Base-by-base conservation (phyloP, 1,140 invertebrate genomes). In the Hylyphantes graminicola region DNA sequence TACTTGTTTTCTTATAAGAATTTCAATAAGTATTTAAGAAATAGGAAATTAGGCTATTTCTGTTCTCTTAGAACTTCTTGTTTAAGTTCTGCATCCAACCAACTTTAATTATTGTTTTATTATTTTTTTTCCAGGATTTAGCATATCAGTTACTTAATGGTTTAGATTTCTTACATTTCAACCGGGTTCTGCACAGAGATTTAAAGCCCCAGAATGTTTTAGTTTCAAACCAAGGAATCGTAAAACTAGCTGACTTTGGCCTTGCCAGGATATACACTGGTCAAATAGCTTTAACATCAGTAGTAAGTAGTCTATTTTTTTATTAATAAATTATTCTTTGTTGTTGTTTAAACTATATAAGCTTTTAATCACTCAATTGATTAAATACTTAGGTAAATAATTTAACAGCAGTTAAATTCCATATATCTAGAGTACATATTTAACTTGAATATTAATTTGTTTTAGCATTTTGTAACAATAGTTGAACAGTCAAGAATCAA, bases 191-290 rank as follows among this genome's bases (percentile, higher is more conserved):
- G 55, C 97, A 98, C 89, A 90, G 96, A 17, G 96, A 98, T 90
- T 90, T 97, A 61, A 98, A 98, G 89, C 98, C 98, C 0, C 97
- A 99, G 89, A 99, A 99, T 90, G 91, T 99, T 67, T 91, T 99
- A 15, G 93, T 99, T 7, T 96, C 96, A 0, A 91, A 92, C 35
- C 91, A 93, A 72, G 96, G 96, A 0, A 92, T 94, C 51, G 93
- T 99, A 0, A 99, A 99, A 91, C 91, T 99, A 0, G 97, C 97
- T 0, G 98, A 99, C 91, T 99, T 99, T 91, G 98, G 98, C 0
- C 89, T 99, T 10, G 97, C 97, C 0, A 95, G 97, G 89, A 96
- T 96, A 0, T 99, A 98, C 88, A 94, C 95, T 87, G 95, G 95
- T 84, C 94, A 97, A 86, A 97, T 97, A 94, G 94, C 94, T 87